phyloP scores from a whole-genome alignment of 2,113 vertebrate species.

The Corvus cornix region DNA sequence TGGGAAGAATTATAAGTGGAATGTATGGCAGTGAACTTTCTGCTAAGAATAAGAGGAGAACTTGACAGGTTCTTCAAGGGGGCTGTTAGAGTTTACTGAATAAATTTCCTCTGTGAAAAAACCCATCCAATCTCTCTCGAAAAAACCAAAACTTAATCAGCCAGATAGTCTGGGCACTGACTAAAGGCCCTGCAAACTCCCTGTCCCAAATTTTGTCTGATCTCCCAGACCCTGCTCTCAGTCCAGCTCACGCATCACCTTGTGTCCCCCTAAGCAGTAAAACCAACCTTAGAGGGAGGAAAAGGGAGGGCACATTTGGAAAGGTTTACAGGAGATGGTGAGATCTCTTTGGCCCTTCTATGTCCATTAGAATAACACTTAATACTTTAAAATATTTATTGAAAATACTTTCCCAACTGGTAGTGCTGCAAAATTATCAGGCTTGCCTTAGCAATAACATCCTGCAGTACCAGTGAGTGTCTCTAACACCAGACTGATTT shows the following conservation, averaged over 20 bases:
- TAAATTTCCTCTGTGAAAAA: neutral
- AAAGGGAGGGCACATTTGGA: neutral
- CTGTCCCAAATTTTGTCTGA: neutral
- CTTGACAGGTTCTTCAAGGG: neutral
- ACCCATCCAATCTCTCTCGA: neutral
- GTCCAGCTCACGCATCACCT: accelerated
- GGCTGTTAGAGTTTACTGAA: neutral
- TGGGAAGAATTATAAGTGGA: neutral
- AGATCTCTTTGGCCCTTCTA: neutral
- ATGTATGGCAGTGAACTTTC: neutral
- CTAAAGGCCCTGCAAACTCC: neutral
- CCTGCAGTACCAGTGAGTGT: neutral
- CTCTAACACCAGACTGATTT: neutral
- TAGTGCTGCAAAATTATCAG: neutral
- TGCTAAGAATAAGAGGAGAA: neutral
- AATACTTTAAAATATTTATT: neutral
- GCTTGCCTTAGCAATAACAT: neutral
- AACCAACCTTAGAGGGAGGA: neutral
- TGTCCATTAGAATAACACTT: neutral
- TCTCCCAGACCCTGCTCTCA: neutral
- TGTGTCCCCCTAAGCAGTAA: neutral
- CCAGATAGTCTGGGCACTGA: neutral
- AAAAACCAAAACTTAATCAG: neutral
- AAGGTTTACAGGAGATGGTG: neutral
- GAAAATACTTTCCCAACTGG: neutral